Evolutionary conservation across 1,140 invertebrate genomes (phyloP).

Genomic region (Drosophila busckii): DNA sequence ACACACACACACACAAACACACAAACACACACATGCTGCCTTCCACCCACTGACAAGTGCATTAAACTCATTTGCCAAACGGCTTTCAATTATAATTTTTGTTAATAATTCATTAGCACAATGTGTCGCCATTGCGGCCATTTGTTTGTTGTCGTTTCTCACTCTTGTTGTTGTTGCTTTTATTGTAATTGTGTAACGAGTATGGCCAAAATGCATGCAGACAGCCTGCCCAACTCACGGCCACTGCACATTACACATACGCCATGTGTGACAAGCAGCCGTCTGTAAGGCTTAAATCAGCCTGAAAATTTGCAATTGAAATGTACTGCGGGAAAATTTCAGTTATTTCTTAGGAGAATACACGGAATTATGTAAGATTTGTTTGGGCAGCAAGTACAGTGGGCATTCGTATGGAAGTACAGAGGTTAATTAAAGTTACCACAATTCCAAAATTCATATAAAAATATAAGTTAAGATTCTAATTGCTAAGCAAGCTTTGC

Average conservation of each 20-base stretch:
- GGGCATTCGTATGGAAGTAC: too few species aligned
- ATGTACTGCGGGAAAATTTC: background rate
- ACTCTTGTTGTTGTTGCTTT: slow-evolving; percentile 5
- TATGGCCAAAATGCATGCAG: slow-evolving; percentile 45
- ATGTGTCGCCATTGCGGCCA: slow-evolving; percentile 43
- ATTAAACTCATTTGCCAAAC: slow-evolving; percentile 69
- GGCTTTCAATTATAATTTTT: slow-evolving; percentile 73
- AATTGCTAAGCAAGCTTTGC: too few species aligned
- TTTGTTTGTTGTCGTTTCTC: background rate
- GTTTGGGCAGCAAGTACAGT: too few species aligned
- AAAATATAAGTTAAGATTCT: too few species aligned
- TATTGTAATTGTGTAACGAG: slow-evolving; percentile 19
- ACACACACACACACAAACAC: background rate
- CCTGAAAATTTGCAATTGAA: slow-evolving; percentile 6
- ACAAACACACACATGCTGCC: background rate
- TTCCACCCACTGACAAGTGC: slow-evolving; percentile 34
- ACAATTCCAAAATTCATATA: too few species aligned
- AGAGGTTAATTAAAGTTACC: too few species aligned
- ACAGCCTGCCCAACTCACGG: background rate
- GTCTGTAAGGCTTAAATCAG: background rate
- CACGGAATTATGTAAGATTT: too few species aligned
- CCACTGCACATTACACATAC: slow-evolving; percentile 29
- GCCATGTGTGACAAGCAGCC: slow-evolving; percentile 47
- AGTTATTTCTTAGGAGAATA: too few species aligned
- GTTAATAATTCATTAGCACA: slow-evolving; percentile 73